Evolutionary conservation across 2,888 invertebrate genomes (phyloP).

Genomic region (Torymus auratus): DNA sequence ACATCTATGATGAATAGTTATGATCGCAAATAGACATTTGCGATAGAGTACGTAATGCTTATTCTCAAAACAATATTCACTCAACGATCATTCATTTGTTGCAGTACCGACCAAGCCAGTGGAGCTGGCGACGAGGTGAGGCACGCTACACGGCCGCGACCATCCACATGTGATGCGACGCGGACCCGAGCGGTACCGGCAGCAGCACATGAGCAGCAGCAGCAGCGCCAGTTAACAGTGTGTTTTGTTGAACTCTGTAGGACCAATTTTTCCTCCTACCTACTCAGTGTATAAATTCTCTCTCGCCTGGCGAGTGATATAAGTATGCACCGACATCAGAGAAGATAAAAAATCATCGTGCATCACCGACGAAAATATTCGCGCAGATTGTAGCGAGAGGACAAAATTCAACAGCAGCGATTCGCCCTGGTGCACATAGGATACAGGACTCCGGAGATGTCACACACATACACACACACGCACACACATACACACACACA

Average conservation of each 20-base stretch:
- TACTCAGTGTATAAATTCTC: constrained; percentile 67
- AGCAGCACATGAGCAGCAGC: constrained; percentile 33
- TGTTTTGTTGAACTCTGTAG: constrained; percentile 63
- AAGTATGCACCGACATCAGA: constrained; percentile 58
- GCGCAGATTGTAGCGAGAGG: no score
- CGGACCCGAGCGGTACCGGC: constrained; percentile 9
- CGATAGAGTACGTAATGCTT: no score
- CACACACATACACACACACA: no score
- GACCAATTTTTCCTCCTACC: constrained; percentile 70
- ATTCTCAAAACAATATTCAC: background rate
- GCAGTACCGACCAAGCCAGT: constrained; percentile 96
- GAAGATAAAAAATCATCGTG: no score
- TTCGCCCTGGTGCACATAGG: no score
- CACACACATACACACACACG: no score
- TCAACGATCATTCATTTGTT: constrained; percentile 63
- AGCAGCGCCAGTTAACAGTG: constrained; percentile 62
- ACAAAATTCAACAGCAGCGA: no score
- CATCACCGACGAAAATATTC: no score
- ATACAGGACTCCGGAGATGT: no score
- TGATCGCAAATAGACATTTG: no score
- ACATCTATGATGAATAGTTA: no score
- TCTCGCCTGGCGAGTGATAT: constrained; percentile 54
- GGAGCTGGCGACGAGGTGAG: constrained; percentile 94
- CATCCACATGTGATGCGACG: constrained; percentile 88
- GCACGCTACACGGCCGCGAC: constrained; percentile 96